Base-by-base conservation (phyloP, 2,797 vertebrate species). In the Sparus aurata region DNA sequence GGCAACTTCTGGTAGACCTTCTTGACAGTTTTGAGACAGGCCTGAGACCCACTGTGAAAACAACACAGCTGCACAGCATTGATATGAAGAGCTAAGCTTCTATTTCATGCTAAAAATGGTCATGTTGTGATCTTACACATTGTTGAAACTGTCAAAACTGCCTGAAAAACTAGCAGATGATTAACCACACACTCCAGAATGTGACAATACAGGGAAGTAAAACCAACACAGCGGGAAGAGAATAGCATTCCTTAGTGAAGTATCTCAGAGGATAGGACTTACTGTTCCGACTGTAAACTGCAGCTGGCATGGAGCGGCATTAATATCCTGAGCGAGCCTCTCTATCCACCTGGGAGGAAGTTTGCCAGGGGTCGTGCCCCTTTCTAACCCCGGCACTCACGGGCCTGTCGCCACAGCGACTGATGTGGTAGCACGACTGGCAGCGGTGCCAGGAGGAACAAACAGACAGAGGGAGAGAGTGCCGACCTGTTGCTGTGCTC, bases 251-350 rank as follows among this genome's bases (percentile, higher is more conserved):
- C 23, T 46, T 2, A 12, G 23, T 38, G 34, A 61, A 27, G 66
- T 58, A 12, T 27, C 22, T 46, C 0, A 15, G 57, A 63, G 41
- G 22, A 45, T 20, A 4, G 75, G 74, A 93, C 94, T 94, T 93
- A 94, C 93, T 87, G 80, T 82, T 74, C 83, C 1, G 43, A 60
- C 70, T 85, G 86, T 68, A 85, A 74, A 27, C 63, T 84, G 79
- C 85, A 87, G 72, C 80, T 88, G 90, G 87, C 91, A 89, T 82
- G 90, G 79, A 93, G 86, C 66, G 90, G 92, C 94, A 94, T 94
- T 70, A 87, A 92, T 72, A 69, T 88, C 84, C 77, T 54, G 61
- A 69, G 54, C 5, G 49, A 64, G 77, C 71, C 50, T 75, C 38
- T 85, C 60, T 64, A 53, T 86, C 77, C 83, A 82, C 85, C 67